phyloP scores from a whole-genome alignment of 2,888 invertebrate species.

The Chrysolina haemoptera region DNA sequence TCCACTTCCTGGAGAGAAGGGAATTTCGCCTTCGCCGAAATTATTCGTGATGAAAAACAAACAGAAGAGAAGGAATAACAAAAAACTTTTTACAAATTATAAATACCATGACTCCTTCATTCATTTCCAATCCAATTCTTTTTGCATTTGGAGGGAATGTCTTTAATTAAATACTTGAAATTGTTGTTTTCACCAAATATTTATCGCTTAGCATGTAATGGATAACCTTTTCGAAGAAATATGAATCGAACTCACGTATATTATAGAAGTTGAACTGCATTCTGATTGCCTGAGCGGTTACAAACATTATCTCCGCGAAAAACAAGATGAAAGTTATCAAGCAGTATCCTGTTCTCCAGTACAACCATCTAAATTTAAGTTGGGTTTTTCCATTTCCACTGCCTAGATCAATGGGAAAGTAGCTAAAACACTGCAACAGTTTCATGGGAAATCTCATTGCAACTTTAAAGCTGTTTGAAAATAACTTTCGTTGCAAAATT shows the following conservation, averaged over 20 bases:
- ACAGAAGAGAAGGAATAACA: no score
- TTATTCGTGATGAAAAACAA: no score
- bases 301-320: conserved; percentile 33
- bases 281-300: conserved; percentile 24
- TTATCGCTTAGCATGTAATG: no score
- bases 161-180: no score
- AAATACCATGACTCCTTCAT: no score
- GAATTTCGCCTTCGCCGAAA: no score
- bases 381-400: neutral
- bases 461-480: conserved; percentile 1
- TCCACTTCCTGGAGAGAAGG: no score
- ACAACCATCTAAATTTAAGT: conserved; percentile 38
- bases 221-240: no score
- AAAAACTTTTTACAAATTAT: no score
- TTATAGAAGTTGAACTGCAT: conserved; percentile 21
- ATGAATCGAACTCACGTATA: conserved; percentile 31
- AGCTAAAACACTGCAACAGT: conserved; percentile 46
- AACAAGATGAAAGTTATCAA: conserved; percentile 37
- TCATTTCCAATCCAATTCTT: no score
- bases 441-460: conserved; percentile 33
- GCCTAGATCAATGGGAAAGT: conserved; percentile 43
- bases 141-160: no score
- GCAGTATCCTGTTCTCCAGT: conserved; percentile 45
- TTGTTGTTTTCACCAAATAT: no score
- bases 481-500: neutral